Evolutionary conservation across 2,797 vertebrate species (phyloP).

Genomic region (Muraenolepis orangiensis): DNA sequence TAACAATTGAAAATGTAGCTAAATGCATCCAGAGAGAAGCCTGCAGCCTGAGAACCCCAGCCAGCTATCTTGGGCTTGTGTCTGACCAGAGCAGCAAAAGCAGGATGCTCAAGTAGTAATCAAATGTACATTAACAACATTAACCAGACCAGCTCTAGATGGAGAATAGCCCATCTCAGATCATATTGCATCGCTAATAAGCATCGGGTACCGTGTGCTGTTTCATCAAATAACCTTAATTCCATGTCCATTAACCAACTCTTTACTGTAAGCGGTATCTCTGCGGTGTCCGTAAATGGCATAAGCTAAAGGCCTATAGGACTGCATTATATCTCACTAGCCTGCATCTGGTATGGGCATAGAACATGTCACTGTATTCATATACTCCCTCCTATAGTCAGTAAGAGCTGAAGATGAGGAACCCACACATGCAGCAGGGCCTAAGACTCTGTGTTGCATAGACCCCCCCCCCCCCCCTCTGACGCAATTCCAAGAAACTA

Average conservation of each 20-base stretch:
- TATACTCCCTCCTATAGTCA: too few species aligned
- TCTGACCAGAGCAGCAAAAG: background rate
- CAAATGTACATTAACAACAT: background rate
- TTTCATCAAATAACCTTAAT: constrained; percentile 16
- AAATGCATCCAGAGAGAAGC: background rate
- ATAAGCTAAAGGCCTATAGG: constrained; percentile 10
- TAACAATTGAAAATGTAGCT: background rate
- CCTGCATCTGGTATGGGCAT: constrained; percentile 25
- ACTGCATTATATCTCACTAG: constrained; percentile 27
- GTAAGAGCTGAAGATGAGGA: constrained; percentile 45
- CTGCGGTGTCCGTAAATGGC: constrained; percentile 2
- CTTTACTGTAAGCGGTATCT: constrained; percentile 11
- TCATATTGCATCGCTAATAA: constrained; percentile 19
- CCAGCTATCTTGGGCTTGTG: background rate
- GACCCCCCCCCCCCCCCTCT: constrained; percentile 67
- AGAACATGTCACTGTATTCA: constrained; percentile 31
- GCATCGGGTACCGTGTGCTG: constrained; percentile 11
- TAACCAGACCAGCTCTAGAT: constrained; percentile 11
- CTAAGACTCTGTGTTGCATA: constrained; percentile 53
- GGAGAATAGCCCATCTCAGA: background rate
- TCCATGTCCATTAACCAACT: constrained; percentile 1
- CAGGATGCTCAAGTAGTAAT: background rate
- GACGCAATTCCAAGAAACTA: constrained; percentile 75
- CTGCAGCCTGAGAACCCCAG: background rate
- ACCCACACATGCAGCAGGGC: constrained; percentile 46